Base-by-base conservation (phyloP, 2,113 vertebrate genomes). In the Heterocephalus glaber region DNA sequence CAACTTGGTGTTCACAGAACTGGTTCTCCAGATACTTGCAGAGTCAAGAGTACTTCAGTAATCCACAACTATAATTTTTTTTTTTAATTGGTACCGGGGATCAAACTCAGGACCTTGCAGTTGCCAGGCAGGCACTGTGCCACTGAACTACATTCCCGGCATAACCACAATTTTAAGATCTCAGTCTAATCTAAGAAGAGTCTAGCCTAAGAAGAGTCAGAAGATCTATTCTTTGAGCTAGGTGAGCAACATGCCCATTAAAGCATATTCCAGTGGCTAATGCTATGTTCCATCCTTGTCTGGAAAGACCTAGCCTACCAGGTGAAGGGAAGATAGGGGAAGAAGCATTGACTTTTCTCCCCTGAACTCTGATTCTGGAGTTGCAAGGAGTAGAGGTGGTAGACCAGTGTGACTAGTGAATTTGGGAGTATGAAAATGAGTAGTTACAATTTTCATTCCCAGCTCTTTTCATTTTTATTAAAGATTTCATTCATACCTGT, bases 401-500 rank as follows among this genome's bases (percentile, higher is more conserved):
- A 89, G 54, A 93, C 80, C 5, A 11, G 2, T 77, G 24, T 68
- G 58, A 28, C 82, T 86, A 54, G n/a, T 95, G 66, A 79, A 65
- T 79, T 81, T 89, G 56, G 65, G n/a, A 89, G 35, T 81, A 41
- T 86, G 61, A 92, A 79, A 94, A 90, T 89, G 60, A 89, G 38
- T 93, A 86, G 66, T 47, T 92, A 26, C 22, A 70, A 4, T 92
- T 91, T 92, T 97, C 96, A 96, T 94, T 89, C 76, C 35, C 56
- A 87, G 11, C 22, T 96, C 35, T 89, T 95, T 87, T 74, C 44
- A 66, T 96, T 97, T 97, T 90, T 96, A 44, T 87, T 98, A 99
- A 96, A 98, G 99, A 99, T 97, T 99, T 98, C 28, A 68, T 99
- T 98, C 99, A 99, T 97, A 98, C 99, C 22, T 99, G 99, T 98